These are phyloP conservation scores for Ceratina australensis DNA, from an alignment of 1,140 invertebrate species.

Conservation along the genomic window DNA sequence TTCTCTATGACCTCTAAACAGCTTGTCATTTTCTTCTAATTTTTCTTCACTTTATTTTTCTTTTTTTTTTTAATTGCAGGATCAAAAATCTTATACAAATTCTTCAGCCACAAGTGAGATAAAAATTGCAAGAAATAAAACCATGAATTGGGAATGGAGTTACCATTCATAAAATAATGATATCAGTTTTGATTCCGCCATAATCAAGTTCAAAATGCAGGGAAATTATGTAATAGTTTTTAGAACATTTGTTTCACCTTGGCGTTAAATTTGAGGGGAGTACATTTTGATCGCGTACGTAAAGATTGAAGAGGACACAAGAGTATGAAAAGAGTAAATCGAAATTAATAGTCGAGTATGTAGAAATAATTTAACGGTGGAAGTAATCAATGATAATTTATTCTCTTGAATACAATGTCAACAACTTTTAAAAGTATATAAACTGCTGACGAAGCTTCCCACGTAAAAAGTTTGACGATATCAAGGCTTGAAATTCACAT, in stretches of 20 bases:
- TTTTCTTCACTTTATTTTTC: slow-evolving; percentile 29
- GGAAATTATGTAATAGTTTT: no score
- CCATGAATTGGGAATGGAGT: background rate
- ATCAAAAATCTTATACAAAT: background rate
- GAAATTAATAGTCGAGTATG: slow-evolving; percentile 62
- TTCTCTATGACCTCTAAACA: background rate
- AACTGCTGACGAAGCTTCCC: slow-evolving; percentile 72
- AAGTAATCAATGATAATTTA: slow-evolving; percentile 66
- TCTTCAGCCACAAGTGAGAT: background rate
- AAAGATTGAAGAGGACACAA: slow-evolving; percentile 19
- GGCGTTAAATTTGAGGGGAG: slow-evolving; percentile 67
- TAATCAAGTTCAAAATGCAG: no score
- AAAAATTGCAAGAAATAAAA: background rate
- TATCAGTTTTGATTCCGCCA: no score
- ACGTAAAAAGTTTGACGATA: slow-evolving; percentile 60
- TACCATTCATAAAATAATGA: background rate
- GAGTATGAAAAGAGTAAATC: slow-evolving; percentile 10
- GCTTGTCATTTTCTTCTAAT: background rate
- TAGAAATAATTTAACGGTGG: slow-evolving; percentile 63
- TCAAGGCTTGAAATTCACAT: slow-evolving; percentile 34
- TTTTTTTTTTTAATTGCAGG: slow-evolving; percentile 49
- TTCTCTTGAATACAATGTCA: slow-evolving; percentile 73
- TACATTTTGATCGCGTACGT: background rate
- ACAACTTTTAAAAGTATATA: slow-evolving; percentile 64
- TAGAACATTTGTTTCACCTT: slow-evolving; percentile 27